Evolutionary conservation across 1,140 invertebrate species (phyloP), one percentile per base, ranked within the genome.

Genomic region (Idris sp.): DNA sequence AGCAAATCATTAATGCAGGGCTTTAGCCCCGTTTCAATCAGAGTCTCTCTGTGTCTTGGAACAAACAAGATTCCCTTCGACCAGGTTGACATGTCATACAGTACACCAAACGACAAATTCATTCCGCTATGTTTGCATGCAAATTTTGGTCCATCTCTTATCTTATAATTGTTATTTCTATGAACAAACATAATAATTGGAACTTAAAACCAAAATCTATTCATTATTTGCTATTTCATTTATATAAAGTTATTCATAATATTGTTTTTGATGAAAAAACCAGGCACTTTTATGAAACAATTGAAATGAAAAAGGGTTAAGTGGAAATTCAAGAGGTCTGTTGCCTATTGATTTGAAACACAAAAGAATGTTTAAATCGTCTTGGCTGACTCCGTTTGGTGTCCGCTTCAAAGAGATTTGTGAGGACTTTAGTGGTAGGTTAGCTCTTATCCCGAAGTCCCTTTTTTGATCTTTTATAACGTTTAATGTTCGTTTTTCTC

Each of bases 331-430:
- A 53, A 53, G 54, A 36, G 53, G 6, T 41, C 14, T 33, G 46
- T 35, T 53, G 33, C 18, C 48, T 46, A 40, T 38, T 49, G 35
- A 38, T 44, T 54, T 14, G 31, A 48, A 19, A 31, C 31, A 71
- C 56, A 71, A 71, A 71, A 61, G 56, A 62, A 71, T 72, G 51
- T 72, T 72, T 64, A 61, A 71, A 54, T 48, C 67, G 38, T 61
- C 40, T 71, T 61, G 48, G 36, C 38, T 53, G 49, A 44, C 56
- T 54, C 46, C 28, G 40, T 61, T 71, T 49, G 41, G 43, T 62
- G 49, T 71, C 49, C 61, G 28, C 68, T 72, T 72, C 58, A 72
- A 64, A 72, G 58, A 72, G 68, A 72, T 72, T 72, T 72, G 49
- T 49, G 51, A 72, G 43, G 22, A 40, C 25, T 53, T 72, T 72